Base-by-base conservation (phyloP, 1,140 invertebrate genomes). In the Asbolus verrucosus region DNA sequence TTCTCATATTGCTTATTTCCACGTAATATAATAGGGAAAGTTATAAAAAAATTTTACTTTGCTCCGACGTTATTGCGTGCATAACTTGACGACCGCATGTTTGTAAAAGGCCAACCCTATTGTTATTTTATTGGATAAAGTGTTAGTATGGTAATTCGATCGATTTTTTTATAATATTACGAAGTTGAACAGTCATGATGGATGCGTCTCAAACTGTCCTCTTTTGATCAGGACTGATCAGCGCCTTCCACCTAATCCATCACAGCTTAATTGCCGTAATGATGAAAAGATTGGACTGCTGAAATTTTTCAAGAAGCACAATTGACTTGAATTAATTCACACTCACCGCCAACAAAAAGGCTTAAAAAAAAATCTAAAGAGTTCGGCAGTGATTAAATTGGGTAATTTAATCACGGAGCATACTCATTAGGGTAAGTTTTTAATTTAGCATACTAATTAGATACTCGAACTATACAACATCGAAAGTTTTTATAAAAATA, bases 171-270 rank as follows among this genome's bases (percentile, higher is more conserved):
- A 9, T 3, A 4, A 50, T n/a, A n/a, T 36, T 11, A 11, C 5
- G 11, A 41, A 46, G 41, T 16, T 21, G 46, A 54, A n/a, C 2
- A 36, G 11, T 3, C 5, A n/a, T 36, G 33, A 36, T 6, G 11
- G 46, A 54, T 27, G 46, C 14, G 46, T 27, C 27, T 54, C 19
- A 54, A 54, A 54, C 19, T 54, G 21, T 27, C 46, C 21, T 27
- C 46, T 54, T 54, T 11, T 27, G 46, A 54, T 54, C 46, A 54
- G 46, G n/a, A n/a, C n/a, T n/a, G n/a, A n/a, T n/a, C n/a, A n/a
- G 27, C 18, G 46, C 0, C 8, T 11, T 24, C 46, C 21, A 16
- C 8, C 19, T 24, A 54, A 54, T 54, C 46, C 46, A 54, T 54
- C 46, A 54, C 21, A 14, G 9, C n/a, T 1, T 54, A 54, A 54